Base-by-base conservation (phyloP, 2,797 vertebrate species). In the Sebastes ruberrimus region DNA sequence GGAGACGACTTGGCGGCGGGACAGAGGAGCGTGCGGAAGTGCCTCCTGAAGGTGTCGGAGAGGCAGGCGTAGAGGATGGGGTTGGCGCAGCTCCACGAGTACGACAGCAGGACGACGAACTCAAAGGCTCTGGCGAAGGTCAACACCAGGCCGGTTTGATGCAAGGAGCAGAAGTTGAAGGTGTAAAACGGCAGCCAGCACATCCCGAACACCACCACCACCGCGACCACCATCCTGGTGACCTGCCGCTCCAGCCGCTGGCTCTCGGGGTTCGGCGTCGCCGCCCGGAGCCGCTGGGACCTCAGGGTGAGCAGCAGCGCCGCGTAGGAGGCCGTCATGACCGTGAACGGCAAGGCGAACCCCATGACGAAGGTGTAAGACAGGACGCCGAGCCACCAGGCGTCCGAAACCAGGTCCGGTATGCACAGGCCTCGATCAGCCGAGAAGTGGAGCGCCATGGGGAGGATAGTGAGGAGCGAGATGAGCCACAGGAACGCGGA, bases 151-250 rank as follows among this genome's bases (percentile, higher is more conserved):
- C 86, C 79, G 0, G 1, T 79, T 23, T 81, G 86, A 11, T 85
- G 63, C 52, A 94, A 71, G 0, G 95, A 88, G 78, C 89, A 96
- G 83, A 96, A 96, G 92, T 96, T 96, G 61, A 96, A 89, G 67
- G 90, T 62, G 71, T 96, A 96, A 84, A 96, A 96, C 0, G 96
- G 96, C 83, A 96, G 87, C 96, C 96, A 96, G 86, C 96, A 96
- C 9, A 94, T 20, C 2, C 92, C 95, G 1, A 96, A 96, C 16
- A 92, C 93, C 2, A 92, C 60, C 46, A 96, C 94, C 33, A 96
- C 95, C 0, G 93, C 92, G 0, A 96, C 93, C 53, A 96, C 94
- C 95, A 96, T 96, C 4, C 90, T 94, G 65, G 95, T 96, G 11
- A 96, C 86, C 88, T 96, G 95, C 1, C 55, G 89, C 85, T 96